A percentile compares a stretch with the other conserved stretches of the same genome.
phyloP scores from a whole-genome alignment of 2,113 vertebrate species.

The Melanerpes formicivorus region DNA sequence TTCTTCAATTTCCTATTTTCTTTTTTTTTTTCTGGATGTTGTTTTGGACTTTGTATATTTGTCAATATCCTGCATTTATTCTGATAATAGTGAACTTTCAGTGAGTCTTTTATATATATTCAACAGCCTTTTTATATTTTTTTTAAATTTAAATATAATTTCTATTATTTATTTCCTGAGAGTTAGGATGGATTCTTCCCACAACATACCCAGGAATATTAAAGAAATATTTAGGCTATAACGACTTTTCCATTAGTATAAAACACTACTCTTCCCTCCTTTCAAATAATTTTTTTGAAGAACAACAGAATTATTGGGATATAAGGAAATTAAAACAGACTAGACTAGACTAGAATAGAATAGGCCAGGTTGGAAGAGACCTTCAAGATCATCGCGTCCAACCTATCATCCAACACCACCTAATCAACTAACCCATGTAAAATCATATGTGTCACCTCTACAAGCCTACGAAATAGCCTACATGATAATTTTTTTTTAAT shows the following conservation, averaged over 20 bases:
- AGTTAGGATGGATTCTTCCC: neutral
- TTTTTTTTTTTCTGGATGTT: neutral
- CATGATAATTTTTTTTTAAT: neutral
- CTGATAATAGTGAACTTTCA: neutral
- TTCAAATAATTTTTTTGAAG: neutral
- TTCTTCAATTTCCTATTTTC: rapidly evolving
- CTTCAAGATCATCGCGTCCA: too few species aligned
- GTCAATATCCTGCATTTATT: neutral
- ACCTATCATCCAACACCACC: too few species aligned
- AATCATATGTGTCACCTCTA: neutral
- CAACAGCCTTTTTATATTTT: neutral
- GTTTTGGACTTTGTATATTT: neutral
- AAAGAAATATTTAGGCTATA: neutral
- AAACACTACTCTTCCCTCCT: neutral
- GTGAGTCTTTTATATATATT: neutral
- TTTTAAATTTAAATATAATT: neutral
- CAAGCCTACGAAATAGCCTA: neutral
- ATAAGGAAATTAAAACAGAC: neutral
- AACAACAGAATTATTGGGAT: neutral
- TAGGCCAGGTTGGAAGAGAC: too few species aligned
- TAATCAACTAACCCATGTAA: too few species aligned
- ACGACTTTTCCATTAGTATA: neutral
- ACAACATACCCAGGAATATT: neutral
- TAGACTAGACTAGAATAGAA: too few species aligned
- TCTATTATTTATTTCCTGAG: neutral